Evolutionary conservation across 2,113 vertebrate species (phyloP).

Genomic region (Etia nguti): DNA sequence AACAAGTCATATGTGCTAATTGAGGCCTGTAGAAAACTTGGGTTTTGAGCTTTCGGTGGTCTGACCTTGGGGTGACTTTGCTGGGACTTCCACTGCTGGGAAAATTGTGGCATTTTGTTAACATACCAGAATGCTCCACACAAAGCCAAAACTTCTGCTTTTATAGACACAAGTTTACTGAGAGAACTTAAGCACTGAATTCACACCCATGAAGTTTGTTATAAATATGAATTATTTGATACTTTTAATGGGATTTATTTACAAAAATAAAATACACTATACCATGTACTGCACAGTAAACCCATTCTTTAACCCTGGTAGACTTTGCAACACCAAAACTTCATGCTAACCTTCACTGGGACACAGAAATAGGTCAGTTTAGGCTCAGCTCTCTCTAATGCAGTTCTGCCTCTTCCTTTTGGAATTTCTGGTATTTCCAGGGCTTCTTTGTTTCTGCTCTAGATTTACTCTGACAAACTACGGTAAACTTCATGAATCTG

Average conservation of each 20-base stretch:
- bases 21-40: not conserved
- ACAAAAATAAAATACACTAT: not conserved
- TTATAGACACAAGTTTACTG: not conserved
- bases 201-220: not conserved
- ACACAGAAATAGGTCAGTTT: not conserved
- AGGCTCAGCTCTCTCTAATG: not conserved
- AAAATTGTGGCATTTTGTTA: not conserved
- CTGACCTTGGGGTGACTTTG: not conserved
- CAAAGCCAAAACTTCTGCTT: not conserved
- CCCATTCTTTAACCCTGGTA: not conserved
- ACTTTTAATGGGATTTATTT: not conserved
- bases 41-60: not conserved
- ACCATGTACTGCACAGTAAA: not conserved
- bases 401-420: not conserved
- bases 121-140: not conserved
- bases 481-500: not conserved
- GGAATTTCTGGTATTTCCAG: constrained; percentile 28
- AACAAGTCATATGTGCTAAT: not conserved
- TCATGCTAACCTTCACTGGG: not conserved
- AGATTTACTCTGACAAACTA: constrained; percentile 10
- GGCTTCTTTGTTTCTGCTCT: not conserved
- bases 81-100: not conserved
- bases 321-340: not conserved
- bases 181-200: not conserved
- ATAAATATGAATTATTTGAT: not conserved